Percentiles rank a stretch among this genome's conserved stretches.
Evolutionary conservation across 2,888 invertebrate species (phyloP).

Genomic region (Norana najaformis): DNA sequence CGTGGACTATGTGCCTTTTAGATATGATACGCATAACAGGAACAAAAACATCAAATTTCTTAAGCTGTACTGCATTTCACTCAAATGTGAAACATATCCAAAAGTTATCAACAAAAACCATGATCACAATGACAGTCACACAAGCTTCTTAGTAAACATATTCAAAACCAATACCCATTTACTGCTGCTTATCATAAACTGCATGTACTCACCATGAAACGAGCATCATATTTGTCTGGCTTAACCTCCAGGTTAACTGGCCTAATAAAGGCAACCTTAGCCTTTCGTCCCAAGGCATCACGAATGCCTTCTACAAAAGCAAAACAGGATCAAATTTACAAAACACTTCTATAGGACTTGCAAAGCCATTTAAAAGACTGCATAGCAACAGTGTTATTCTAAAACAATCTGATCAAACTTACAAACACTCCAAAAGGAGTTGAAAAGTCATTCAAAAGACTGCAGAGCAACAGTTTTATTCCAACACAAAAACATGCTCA

Average conservation of each 20-base stretch:
- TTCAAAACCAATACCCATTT: neutral
- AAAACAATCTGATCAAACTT: conserved; percentile 63
- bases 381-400: conserved; percentile 87
- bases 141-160: neutral
- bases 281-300: conserved; percentile 14
- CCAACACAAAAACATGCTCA: conserved; percentile 65
- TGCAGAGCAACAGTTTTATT: conserved; percentile 87
- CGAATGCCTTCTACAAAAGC: conserved; percentile 14
- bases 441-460: conserved; percentile 86
- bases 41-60: neutral
- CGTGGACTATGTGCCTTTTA: neutral
- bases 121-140: neutral
- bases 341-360: conserved; percentile 83
- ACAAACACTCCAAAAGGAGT: conserved; percentile 79
- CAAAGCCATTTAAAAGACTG: conserved; percentile 86
- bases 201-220: neutral
- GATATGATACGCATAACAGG: neutral
- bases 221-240: conserved; percentile 9
- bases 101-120: neutral
- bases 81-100: neutral
- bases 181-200: neutral
- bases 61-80: neutral
- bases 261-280: conserved; percentile 8
- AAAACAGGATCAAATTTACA: conserved; percentile 2
- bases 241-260: neutral